Conservation (phyloP, 2,888 invertebrate species). For the Cancer borealis region DNA sequence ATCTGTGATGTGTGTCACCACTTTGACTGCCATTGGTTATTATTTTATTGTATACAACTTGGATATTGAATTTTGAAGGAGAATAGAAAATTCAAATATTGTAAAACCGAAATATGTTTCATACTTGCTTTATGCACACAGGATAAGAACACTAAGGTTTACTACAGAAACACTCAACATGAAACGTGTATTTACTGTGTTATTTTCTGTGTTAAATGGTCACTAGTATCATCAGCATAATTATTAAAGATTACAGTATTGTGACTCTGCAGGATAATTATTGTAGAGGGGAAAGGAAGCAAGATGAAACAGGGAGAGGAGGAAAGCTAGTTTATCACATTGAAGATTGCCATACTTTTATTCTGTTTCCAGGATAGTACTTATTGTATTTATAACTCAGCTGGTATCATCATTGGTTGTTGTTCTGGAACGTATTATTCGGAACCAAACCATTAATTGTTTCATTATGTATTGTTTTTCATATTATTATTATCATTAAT, state of each 20-base stretch:
- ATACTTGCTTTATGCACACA: slow-evolving; percentile 6
- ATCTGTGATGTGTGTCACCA: slow-evolving; percentile 67
- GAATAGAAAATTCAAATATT: neutral
- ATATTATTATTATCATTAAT: too few species aligned
- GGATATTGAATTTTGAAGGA: slow-evolving; percentile 9
- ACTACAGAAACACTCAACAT: neutral
- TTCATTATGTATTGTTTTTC: neutral
- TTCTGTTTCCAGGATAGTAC: slow-evolving; percentile 36
- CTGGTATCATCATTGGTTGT: slow-evolving; percentile 44
- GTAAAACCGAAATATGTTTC: neutral
- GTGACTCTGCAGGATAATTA: neutral
- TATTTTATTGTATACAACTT: slow-evolving; percentile 45
- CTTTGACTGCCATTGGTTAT: slow-evolving; percentile 63
- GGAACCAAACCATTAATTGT: slow-evolving; percentile 25
- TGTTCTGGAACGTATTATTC: slow-evolving; percentile 66
- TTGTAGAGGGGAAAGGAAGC: neutral
- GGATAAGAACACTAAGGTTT: neutral
- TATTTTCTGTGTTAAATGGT: neutral
- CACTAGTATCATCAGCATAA: neutral
- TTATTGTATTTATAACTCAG: slow-evolving; percentile 38
- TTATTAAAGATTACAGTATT: slow-evolving; percentile 4
- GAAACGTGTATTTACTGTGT: neutral
- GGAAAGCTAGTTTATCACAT: neutral
- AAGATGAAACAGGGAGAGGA: neutral
- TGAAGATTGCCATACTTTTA: slow-evolving; percentile 1